Evolutionary conservation across 1,140 invertebrate genomes (phyloP), one percentile per base, ranked within the genome.

Genomic region (Aleiodes sp.): DNA sequence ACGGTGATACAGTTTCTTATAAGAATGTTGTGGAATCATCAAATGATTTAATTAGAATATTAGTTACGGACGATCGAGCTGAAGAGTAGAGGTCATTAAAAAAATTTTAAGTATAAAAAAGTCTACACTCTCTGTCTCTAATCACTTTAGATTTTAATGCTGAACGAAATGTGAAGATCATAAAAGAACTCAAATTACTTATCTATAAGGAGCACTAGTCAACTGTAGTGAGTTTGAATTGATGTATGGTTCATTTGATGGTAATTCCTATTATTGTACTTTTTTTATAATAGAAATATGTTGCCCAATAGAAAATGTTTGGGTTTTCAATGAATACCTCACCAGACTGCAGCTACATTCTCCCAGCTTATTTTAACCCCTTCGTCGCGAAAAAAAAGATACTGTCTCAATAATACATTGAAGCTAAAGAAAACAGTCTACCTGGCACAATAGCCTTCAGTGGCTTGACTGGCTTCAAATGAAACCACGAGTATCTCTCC

Each of bases 41-140:
- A 14, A 82, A 83, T 70, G 84, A 86, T 70, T 74, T 85, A 39
- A 78, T 85, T 33, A 81, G 80, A 77, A 85, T 86, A 78, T 71
- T 86, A 61, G 71, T 80, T 3, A 75, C 75, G 4, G 74, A 75
- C 43, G 83, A 85, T 16, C 74, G 76, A 29, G 75, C 73, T 62
- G 83, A 83, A 1, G 78, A 81, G 67, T 84, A 61, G 73, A 80
- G 60, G 21, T n/a, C 39, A 2, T 63, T 21, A 70, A 64, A 46
- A 46, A 14, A 46, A 66, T 37, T 56, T 56, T 46, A 12, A 60
- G 24, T 26, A 60, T 39, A 16, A 19, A 67, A 26, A 56, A 39
- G 57, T 52, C n/a, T n/a, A n/a, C n/a, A n/a, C n/a, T n/a, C n/a
- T n/a, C n/a, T n/a, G n/a, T n/a, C n/a, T n/a, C n/a, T n/a, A n/a